These are phyloP conservation scores for Plodia interpunctella DNA, from an alignment of 1,140 invertebrate genomes.

Conservation along the genomic window DNA sequence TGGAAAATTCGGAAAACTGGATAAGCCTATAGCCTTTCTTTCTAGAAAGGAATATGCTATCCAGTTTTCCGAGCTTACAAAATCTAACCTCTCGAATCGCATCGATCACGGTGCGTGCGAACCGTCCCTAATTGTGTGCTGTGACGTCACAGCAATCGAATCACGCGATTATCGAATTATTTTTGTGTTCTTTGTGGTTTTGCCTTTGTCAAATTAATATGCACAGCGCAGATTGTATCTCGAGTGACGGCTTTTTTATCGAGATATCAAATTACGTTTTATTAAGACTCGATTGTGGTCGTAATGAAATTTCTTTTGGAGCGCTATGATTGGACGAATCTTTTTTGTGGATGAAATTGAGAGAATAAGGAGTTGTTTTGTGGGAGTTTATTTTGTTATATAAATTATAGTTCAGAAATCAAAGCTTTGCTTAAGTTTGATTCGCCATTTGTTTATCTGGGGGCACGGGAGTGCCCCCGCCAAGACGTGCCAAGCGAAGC, in stretches of 20 bases:
- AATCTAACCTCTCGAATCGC: neutral
- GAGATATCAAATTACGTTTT: constrained; percentile 4
- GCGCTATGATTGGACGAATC: neutral
- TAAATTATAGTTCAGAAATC: too few relatives aligned
- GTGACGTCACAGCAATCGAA: constrained; percentile 38
- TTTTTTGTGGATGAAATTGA: neutral
- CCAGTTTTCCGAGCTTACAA: too few relatives aligned
- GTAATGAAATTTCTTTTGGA: neutral
- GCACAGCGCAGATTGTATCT: constrained; percentile 16
- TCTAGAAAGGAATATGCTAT: too few relatives aligned
- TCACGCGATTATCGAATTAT: constrained; percentile 46
- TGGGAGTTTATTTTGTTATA: neutral
- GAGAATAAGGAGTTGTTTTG: neutral
- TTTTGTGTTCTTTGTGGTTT: constrained; percentile 34
- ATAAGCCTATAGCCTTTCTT: too few relatives aligned
- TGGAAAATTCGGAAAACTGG: too few relatives aligned
- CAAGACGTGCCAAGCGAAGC: too few relatives aligned
- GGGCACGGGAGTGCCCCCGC: too few relatives aligned
- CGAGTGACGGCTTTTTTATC: neutral
- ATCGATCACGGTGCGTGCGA: neutral
- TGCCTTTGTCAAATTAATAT: constrained; percentile 23
- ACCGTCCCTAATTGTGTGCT: constrained; percentile 21
- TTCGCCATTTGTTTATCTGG: too few relatives aligned
- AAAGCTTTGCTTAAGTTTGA: too few relatives aligned
- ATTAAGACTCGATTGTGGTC: constrained; percentile 4